Evolutionary conservation across 2,113 vertebrate genomes (phyloP).

Genomic region (Pachycephala philippinensis): DNA sequence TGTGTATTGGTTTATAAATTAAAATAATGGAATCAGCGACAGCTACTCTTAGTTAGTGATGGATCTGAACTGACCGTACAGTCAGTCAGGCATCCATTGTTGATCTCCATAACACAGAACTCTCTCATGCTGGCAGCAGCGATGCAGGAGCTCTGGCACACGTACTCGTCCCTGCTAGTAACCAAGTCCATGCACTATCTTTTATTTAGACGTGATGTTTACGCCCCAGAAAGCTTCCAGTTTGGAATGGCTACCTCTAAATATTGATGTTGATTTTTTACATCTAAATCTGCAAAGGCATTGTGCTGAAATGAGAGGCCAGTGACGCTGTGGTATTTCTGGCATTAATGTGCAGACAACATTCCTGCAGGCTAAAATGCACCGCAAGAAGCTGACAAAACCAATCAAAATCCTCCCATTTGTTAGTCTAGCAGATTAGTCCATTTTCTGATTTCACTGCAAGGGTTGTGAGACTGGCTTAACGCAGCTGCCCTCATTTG

Average conservation of each 20-base stretch:
- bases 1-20: not conserved
- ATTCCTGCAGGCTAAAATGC: slow-evolving; percentile 29
- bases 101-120: not conserved
- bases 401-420: slow-evolving; percentile 6
- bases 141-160: not conserved
- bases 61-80: not conserved
- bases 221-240: not conserved
- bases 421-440: slow-evolving; percentile 12
- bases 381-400: slow-evolving; percentile 48
- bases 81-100: not conserved
- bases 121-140: not conserved
- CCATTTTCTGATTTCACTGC: not conserved
- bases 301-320: not conserved
- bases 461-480: not conserved
- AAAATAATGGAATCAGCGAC: not conserved
- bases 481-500: not conserved
- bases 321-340: not conserved
- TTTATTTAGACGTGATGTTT: slow-evolving; percentile 44
- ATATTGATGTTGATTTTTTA: slow-evolving; percentile 36
- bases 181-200: not conserved
- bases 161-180: not conserved
- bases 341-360: slow-evolving; percentile 30
- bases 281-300: not conserved
- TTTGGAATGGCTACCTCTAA: slow-evolving; percentile 29
- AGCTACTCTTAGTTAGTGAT: not conserved